These are phyloP conservation scores for Bovichtus diacanthus DNA, from an alignment of 2,797 vertebrate species.

Conservation along the genomic window DNA sequence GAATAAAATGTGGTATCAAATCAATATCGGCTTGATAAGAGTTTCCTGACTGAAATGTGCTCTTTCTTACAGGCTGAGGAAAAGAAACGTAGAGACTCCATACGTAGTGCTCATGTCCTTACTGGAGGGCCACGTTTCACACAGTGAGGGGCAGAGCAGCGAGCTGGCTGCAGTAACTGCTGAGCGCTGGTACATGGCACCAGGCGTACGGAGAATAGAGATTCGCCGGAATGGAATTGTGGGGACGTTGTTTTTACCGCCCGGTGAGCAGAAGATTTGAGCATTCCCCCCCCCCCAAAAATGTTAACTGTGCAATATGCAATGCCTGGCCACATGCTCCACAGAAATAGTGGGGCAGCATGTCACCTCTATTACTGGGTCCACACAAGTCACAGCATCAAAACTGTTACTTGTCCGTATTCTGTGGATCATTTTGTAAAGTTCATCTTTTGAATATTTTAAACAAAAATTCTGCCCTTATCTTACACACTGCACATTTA, in stretches of 20 bases:
- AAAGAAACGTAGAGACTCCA: slow-evolving; percentile 75
- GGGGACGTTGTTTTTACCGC: slow-evolving; percentile 86
- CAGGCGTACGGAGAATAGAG: slow-evolving; percentile 78
- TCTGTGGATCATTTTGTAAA: no score
- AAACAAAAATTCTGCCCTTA: no score
- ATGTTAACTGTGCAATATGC: no score
- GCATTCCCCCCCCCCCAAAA: neutral
- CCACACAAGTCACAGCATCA: no score
- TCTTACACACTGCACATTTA: no score
- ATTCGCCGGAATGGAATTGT: slow-evolving; percentile 81
- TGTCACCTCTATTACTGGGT: no score
- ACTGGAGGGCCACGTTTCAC: slow-evolving; percentile 77
- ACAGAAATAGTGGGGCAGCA: no score
- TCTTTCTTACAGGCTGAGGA: slow-evolving; percentile 77
- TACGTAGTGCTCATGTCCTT: slow-evolving; percentile 78
- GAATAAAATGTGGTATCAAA: neutral
- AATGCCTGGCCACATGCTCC: no score
- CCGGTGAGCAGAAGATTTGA: slow-evolving; percentile 74
- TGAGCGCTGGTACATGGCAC: slow-evolving; percentile 83
- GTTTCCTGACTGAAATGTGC: neutral
- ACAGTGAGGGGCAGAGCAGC: slow-evolving; percentile 23
- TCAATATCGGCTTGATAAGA: neutral
- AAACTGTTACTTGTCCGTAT: no score
- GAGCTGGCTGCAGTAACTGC: slow-evolving; percentile 72
- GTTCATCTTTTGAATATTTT: no score